Evolutionary conservation across 2,888 invertebrate genomes (phyloP).

Genomic region (Melipona bicolor): DNA sequence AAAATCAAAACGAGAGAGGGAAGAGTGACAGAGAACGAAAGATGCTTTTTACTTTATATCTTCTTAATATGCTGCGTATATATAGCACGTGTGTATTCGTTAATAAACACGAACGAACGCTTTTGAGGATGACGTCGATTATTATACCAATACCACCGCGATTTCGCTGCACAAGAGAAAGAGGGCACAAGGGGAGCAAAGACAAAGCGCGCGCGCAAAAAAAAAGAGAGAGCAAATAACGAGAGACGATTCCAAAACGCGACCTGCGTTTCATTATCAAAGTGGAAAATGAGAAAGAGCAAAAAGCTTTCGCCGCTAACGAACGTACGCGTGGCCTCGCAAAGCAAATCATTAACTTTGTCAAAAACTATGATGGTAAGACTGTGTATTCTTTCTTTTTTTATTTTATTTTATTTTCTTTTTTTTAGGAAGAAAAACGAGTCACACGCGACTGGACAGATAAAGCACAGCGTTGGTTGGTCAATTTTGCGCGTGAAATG

Average conservation of each 20-base stretch:
- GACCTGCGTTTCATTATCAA: constrained; percentile 32
- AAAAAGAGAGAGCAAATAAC: background rate
- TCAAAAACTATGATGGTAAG: constrained; percentile 16
- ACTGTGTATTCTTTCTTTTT: constrained; percentile 33
- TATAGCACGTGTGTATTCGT: background rate
- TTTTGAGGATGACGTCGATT: constrained; percentile 11
- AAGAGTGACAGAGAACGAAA: too few species aligned
- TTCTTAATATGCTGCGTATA: too few species aligned
- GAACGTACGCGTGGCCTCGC: constrained; percentile 54
- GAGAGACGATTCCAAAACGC: constrained; percentile 1
- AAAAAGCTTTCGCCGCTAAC: constrained; percentile 60
- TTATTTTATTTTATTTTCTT: too few species aligned
- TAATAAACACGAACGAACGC: background rate
- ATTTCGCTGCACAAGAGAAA: too few species aligned
- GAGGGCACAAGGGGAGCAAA: background rate
- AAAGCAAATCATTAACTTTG: constrained; percentile 66
- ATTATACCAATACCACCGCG: background rate
- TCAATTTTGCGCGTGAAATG: too few species aligned
- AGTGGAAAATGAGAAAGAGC: constrained; percentile 46
- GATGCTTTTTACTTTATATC: too few species aligned
- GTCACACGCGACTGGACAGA: background rate
- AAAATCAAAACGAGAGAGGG: too few species aligned
- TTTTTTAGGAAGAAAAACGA: background rate
- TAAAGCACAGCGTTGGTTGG: too few species aligned
- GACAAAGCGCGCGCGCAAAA: background rate